These are phyloP conservation scores for Phrynocephalus vlangalii DNA, from an alignment of 2,797 vertebrate species.

Conservation along the genomic window DNA sequence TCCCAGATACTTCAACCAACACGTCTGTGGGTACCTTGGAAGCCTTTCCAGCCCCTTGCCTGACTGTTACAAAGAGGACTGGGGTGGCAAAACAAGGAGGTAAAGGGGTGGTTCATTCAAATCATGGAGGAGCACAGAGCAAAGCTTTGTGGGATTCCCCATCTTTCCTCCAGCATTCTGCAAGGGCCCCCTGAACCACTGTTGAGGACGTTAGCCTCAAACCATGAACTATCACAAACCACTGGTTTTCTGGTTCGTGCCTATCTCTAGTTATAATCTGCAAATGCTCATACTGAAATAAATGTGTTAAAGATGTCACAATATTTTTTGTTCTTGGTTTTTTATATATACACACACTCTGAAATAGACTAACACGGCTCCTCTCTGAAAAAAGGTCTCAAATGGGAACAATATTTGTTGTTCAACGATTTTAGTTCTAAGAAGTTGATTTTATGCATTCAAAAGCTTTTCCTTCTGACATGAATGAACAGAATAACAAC, in stretches of 20 bases:
- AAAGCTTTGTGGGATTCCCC: neutral
- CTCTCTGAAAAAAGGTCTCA: slow-evolving; percentile 39
- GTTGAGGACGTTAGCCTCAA: too few relatives aligned
- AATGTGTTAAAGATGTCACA: too few relatives aligned
- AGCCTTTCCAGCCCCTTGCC: neutral
- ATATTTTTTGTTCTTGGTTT: neutral
- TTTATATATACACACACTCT: slow-evolving; percentile 12
- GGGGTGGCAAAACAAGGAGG: neutral
- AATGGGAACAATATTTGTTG: slow-evolving; percentile 47
- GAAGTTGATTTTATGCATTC: slow-evolving; percentile 46
- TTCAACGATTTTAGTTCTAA: slow-evolving; percentile 47
- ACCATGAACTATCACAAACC: too few relatives aligned
- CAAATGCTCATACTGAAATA: too few relatives aligned
- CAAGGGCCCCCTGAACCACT: neutral
- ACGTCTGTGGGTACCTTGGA: too few relatives aligned
- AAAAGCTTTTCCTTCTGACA: slow-evolving; percentile 49
- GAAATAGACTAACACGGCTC: neutral
- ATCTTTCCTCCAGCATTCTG: neutral
- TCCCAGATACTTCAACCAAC: too few relatives aligned
- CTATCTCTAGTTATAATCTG: too few relatives aligned
- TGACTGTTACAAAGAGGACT: neutral
- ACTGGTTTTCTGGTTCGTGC: too few relatives aligned
- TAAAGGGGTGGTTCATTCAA: neutral
- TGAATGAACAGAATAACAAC: slow-evolving; percentile 64
- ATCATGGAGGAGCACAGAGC: neutral